Base-by-base conservation (phyloP, 2,113 vertebrate genomes). In the Ellobius talpinus region DNA sequence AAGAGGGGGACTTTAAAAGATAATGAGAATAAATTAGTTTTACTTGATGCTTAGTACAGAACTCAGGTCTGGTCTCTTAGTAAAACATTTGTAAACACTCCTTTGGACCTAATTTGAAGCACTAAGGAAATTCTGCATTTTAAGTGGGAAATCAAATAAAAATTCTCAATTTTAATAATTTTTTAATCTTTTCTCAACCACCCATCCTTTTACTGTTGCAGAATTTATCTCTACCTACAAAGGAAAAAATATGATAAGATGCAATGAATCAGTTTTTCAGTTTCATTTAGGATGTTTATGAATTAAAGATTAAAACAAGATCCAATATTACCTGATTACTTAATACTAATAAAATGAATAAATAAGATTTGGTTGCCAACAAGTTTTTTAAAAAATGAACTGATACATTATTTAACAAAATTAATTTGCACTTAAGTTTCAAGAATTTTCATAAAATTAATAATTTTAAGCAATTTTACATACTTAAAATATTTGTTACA, bases 341-440 rank as follows among this genome's bases (percentile, higher is more conserved):
- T 93, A 36, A 70, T 85, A 78, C 50, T 85, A 81, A 52, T 85
- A 74, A 87, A 97, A 91, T 87, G 3, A 87, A 65, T 72, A 85
- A 90, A 52, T 97, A 4, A 33, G 0, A 90, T 66, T 66, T 88
- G n/a, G 1, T 11, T 76, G 2, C 3, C 61, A 94, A 3, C 88
- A 78, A 33, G 66, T 89, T 93, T 16, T 58, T 55, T 55, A 6
- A 90, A 94, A 93, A 84, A 76, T 50, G 1, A 0, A 72, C n/a
- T 92, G 2, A 76, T 95, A 84, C 89, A 92, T 65, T 72, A 76
- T 88, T 24, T 79, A 8, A 0, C 31, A 68, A 93, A 79, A 42
- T 5, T 17, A 58, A 87, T 94, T 82, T 91, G 1, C 17, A 84
- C 0, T 42, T 93, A 13, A 68, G 0, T 36, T 90, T 85, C 14